Evolutionary conservation across 1,140 invertebrate genomes (phyloP).

Genomic region (Drosophila albomicans): DNA sequence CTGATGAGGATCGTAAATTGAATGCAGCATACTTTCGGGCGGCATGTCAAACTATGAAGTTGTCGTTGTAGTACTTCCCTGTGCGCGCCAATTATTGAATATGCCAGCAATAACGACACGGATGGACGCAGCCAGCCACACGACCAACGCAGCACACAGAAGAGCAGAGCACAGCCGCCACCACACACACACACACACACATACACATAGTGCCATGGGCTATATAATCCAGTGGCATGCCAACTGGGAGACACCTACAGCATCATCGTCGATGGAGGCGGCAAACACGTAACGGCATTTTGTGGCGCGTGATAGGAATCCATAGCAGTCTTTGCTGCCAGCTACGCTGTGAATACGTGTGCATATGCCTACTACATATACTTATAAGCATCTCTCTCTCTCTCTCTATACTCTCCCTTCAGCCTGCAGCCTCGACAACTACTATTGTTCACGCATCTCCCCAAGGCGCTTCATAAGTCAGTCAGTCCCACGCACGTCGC

Average conservation of each 20-base stretch:
- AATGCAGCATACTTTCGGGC: conserved; percentile 72
- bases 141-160: neutral
- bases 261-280: conserved; percentile 51
- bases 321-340: conserved; percentile 43
- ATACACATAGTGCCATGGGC: conserved; percentile 9
- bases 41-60: conserved; percentile 63
- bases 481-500: conserved; percentile 68
- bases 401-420: too few species aligned
- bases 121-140: conserved; percentile 25
- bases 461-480: conserved; percentile 46
- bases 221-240: conserved; percentile 57
- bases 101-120: conserved; percentile 50
- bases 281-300: conserved; percentile 81
- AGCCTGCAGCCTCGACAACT: too few species aligned
- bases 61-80: conserved; percentile 19
- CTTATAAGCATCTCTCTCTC: conserved; percentile 6
- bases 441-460: conserved; percentile 4
- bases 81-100: conserved; percentile 71
- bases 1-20: conserved; percentile 64
- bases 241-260: conserved; percentile 54
- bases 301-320: conserved; percentile 77
- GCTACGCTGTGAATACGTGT: conserved; percentile 51
- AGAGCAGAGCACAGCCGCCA: neutral
- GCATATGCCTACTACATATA: conserved; percentile 66
- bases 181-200: conserved; percentile 4